Percentiles rank a stretch among this genome's conserved stretches.
These are phyloP conservation scores for Oscheius myriophilus DNA, from an alignment of 2,888 invertebrate species.

Conservation along the genomic window DNA sequence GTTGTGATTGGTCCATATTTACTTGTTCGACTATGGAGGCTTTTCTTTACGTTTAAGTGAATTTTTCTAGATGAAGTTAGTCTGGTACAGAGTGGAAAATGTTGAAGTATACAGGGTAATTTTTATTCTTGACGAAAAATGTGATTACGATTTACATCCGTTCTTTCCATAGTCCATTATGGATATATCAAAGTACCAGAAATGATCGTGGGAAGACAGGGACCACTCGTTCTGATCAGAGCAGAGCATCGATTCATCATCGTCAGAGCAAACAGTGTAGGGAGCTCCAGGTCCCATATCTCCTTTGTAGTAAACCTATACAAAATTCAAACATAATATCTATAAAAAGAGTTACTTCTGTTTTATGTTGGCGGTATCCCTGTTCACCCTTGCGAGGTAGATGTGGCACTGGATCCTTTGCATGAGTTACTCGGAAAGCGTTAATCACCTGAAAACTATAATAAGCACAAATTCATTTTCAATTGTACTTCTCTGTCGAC, in stretches of 20 bases:
- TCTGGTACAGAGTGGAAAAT: too few species aligned
- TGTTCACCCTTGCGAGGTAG: conserved; percentile 50
- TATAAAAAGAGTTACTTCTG: conserved; percentile 25
- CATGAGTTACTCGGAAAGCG: conserved; percentile 53
- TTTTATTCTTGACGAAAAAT: too few species aligned
- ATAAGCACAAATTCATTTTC: too few species aligned
- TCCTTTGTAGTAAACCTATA: conserved; percentile 52
- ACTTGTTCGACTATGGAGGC: too few species aligned
- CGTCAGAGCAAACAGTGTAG: conserved; percentile 43
- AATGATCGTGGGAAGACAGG: conserved; percentile 51
- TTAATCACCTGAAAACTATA: conserved; percentile 28
- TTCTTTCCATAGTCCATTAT: conserved; percentile 17
- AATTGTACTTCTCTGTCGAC: conserved; percentile 40
- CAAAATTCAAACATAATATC: too few species aligned
- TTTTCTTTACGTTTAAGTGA: too few species aligned
- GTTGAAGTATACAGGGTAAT: too few species aligned
- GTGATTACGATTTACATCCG: conserved; percentile 1
- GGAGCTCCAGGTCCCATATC: conserved; percentile 42
- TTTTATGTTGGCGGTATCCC: conserved; percentile 54
- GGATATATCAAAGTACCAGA: conserved; percentile 22
- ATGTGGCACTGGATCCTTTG: conserved; percentile 55
- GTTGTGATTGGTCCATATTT: too few species aligned
- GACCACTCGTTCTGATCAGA: conserved; percentile 50
- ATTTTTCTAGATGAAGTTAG: too few species aligned
- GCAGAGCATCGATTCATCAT: conserved; percentile 53